phyloP scores from a whole-genome alignment of 2,888 invertebrate species.

The Lithosia quadra region DNA sequence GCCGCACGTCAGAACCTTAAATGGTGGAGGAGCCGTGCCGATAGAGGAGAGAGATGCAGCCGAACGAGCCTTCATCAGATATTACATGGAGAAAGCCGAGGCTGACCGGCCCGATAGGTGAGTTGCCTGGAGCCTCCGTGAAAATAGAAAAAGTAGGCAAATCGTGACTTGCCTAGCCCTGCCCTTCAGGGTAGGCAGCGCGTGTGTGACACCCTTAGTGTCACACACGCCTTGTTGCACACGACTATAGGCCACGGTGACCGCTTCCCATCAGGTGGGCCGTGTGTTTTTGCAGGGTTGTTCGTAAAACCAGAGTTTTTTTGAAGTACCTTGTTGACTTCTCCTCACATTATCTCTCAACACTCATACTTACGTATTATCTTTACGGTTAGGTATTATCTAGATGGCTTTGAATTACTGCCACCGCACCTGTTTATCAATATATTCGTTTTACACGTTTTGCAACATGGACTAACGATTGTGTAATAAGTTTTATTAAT shows the following conservation, averaged over 20 bases:
- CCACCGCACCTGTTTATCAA: neutral
- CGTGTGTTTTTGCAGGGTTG: no score
- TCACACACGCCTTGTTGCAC: no score
- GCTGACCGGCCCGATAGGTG: conserved; percentile 93
- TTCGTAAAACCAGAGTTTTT: no score
- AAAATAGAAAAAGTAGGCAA: no score
- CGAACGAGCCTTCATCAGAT: conserved; percentile 96
- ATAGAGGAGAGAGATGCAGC: conserved; percentile 96
- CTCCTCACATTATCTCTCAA: no score
- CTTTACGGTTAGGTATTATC: neutral
- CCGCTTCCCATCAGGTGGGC: no score
- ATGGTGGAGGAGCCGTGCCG: conserved; percentile 95
- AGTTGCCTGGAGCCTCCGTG: conserved; percentile 1
- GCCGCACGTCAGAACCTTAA: conserved; percentile 94
- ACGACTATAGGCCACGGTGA: no score
- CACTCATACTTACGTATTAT: neutral
- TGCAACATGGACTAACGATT: neutral
- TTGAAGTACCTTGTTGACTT: no score
- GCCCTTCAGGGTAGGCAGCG: no score
- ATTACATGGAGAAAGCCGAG: conserved; percentile 96
- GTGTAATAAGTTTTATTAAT: neutral
- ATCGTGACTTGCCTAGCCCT: no score
- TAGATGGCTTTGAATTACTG: neutral
- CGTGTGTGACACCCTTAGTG: no score
- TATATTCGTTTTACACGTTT: neutral